A percentile compares a stretch with the other conserved stretches of the same genome.
Conservation (phyloP, 1,140 invertebrate species). For the Drosophila persimilis region DNA sequence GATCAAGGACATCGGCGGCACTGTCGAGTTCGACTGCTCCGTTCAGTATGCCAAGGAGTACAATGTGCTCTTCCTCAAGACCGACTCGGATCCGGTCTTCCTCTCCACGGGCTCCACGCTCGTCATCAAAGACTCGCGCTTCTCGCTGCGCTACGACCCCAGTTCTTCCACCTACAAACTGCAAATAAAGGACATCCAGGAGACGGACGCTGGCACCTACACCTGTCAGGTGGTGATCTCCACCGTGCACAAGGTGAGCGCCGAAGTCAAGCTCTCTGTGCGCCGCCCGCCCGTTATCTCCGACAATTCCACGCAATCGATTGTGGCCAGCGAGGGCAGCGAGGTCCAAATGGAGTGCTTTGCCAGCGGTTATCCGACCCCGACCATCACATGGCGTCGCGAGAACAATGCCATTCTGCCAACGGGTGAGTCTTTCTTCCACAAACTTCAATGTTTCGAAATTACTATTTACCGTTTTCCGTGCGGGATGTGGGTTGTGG, state of each 20-base stretch:
- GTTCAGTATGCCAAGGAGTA: conserved; percentile 95
- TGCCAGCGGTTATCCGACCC: conserved; percentile 91
- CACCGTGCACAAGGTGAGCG: conserved; percentile 90
- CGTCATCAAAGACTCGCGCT: conserved; percentile 93
- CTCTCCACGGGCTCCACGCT: conserved; percentile 91
- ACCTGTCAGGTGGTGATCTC: conserved; percentile 93
- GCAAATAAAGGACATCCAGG: conserved; percentile 97
- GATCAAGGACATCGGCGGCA: conserved; percentile 95
- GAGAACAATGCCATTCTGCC: conserved; percentile 96
- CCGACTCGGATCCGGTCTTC: conserved; percentile 83
- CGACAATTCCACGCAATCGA: conserved; percentile 94
- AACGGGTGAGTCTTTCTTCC: conserved; percentile 87
- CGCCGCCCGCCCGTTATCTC: conserved; percentile 94
- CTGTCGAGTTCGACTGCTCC: conserved; percentile 93
- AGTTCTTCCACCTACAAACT: conserved; percentile 91
- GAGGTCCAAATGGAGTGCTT: conserved; percentile 93
- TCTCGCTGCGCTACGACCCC: conserved; percentile 91
- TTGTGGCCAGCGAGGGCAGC: conserved; percentile 92
- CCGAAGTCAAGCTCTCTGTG: conserved; percentile 92
- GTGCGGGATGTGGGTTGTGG: too few species aligned
- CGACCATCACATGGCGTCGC: conserved; percentile 94
- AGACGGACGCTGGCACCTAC: conserved; percentile 95
- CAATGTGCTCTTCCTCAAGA: conserved; percentile 92
- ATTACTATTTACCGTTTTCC: too few species aligned
- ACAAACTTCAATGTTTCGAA: conserved; percentile 1